Evolutionary conservation across 2,113 vertebrate species (phyloP), one percentile per base, ranked within the genome.

Genomic region (Aspiorhynchus laticeps): DNA sequence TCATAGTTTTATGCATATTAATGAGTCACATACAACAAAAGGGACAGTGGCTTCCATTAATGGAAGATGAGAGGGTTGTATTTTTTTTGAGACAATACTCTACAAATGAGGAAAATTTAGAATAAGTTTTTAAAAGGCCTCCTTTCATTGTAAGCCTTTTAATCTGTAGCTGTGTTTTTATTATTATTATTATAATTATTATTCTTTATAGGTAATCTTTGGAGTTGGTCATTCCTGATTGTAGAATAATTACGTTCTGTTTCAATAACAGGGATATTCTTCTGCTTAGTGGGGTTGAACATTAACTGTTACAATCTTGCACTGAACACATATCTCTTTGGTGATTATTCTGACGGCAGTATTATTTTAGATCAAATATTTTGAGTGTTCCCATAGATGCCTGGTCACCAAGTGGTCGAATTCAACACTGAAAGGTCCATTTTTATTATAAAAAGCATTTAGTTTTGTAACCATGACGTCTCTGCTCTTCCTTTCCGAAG

Each of bases 1-100:
- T 92, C 90, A 92, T 93, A 94, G 93, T 92, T 93, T 90, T 89
- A 89, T 92, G 88, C 90, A 88, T 94, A 93, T 93, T 91, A 89
- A 90, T 86, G 83, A 89, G 88, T 85, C 88, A 73, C 90, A 77
- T 87, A 88, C 80, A 90, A 85, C 80, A 90, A 92, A 93, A 89
- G 92, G 91, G 91, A 92, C 90, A 85, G 61, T 87, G 51, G 90
- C 92, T 93, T 93, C 91, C 91, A 88, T 86, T 88, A 69, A 43
- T 86, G 89, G 90, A 87, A 92, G 89, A 90, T 56, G 46, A 85
- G 65, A 43, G 14, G 31, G 21, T 61, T 76, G 86, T 83, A 31
- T 61, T 61, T 53, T 86, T 83, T 86, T 84, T 6, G 59, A 88
- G 83, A 88, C 56, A 80, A 75, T 77, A 86, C 79, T 87, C 76